Percentiles rank a stretch among this genome's conserved stretches.
phyloP scores from a whole-genome alignment of 2,113 vertebrate species.

The Oncorhynchus mykiss region DNA sequence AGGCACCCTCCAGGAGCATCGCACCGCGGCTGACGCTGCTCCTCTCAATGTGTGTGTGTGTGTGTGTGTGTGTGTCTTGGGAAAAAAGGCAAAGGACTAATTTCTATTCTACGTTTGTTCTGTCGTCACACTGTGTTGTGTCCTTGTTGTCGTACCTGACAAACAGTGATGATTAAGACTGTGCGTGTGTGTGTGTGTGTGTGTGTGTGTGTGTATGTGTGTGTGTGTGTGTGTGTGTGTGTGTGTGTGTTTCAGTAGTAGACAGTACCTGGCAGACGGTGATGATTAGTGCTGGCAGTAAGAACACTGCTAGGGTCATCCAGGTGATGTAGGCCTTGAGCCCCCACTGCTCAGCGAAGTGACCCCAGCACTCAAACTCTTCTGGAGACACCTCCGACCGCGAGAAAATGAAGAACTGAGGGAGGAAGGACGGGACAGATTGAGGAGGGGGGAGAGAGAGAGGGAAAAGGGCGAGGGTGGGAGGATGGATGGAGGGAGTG shows the following conservation, averaged over 20 bases:
- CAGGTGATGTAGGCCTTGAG: constrained; percentile 87
- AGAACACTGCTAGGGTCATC: constrained; percentile 85
- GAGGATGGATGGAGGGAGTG: too few species aligned
- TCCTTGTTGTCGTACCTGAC: constrained; percentile 70
- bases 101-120: background rate
- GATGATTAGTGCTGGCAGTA: constrained; percentile 82
- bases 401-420: constrained; percentile 87
- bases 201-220: constrained; percentile 69
- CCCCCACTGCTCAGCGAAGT: constrained; percentile 83
- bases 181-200: constrained; percentile 68
- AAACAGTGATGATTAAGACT: constrained; percentile 80
- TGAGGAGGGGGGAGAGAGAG: background rate
- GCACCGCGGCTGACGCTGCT: too few species aligned
- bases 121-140: background rate
- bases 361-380: constrained; percentile 84
- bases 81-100: too few species aligned
- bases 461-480: constrained; percentile 13
- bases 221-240: constrained; percentile 56
- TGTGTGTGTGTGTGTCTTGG: too few species aligned
- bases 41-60: too few species aligned
- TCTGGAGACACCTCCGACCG: constrained; percentile 74
- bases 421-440: too few species aligned
- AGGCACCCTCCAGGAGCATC: too few species aligned
- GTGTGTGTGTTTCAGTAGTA: constrained; percentile 19
- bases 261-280: constrained; percentile 81